Base-by-base conservation (phyloP, 2,888 invertebrate genomes). In the Diplazon laetatorius region DNA sequence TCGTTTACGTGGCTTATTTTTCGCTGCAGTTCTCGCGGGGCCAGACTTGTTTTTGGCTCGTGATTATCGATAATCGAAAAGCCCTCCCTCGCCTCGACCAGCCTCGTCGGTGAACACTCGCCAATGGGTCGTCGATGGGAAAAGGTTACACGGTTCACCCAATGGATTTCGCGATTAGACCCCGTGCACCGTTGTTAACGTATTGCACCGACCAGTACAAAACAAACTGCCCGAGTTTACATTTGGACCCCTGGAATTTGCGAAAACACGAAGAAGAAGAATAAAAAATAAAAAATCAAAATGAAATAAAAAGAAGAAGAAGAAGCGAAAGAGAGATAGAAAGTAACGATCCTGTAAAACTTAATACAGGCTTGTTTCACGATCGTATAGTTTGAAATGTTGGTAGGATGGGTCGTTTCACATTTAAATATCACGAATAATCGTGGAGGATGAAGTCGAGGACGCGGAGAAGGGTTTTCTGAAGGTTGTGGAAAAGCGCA, bases 1-100 rank as follows among this genome's bases (percentile, higher is more conserved):
- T 69, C 63, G 55, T 57, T 62, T 62, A 60, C 10, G 3, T 42
- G 25, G 52, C 25, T 52, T 68, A 55, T 73, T 42, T 60, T 70
- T 70, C n/a, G 25, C 50, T 14, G 44, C 50, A 60, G 73, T 50
- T 59, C 30, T 12, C 30, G 57, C 57, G 25, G 48, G 48, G 30
- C 6, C 30, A 30, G 30, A 30, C 42, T 62, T 71, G 50, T 71
- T 71, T 72, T 62, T 44, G 52, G 57, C 62, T 72, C 44, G 76
- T 79, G 72, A 79, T 79, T 79, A 79, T 79, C 79, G 79, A 72
- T 79, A 79, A 79, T 79, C 79, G 79, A 79, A 79, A 79, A n/a
- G n/a, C n/a, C n/a, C n/a, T n/a, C n/a, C n/a, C n/a, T n/a, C n/a
- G n/a, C n/a, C n/a, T n/a, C n/a, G n/a, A n/a, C n/a, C n/a, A n/a